Evolutionary conservation across 2,797 vertebrate species (phyloP), one percentile per base, ranked within the genome.

Genomic region (Lagocephalus sceleratus): DNA sequence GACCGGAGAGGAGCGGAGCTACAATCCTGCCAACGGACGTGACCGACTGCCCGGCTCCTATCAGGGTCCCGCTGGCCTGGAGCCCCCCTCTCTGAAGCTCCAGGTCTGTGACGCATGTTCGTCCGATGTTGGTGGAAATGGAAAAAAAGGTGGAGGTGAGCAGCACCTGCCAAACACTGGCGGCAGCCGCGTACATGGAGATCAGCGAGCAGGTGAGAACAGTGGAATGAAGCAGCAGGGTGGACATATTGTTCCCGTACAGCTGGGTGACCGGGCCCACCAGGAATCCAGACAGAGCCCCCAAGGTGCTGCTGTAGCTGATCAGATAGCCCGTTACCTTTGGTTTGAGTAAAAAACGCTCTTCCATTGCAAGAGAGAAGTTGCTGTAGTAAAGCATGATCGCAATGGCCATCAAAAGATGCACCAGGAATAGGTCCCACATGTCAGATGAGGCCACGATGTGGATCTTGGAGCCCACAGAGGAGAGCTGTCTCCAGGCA

Each of bases 381-480:
- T 99, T 99, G 57, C 95, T 98, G 9, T 98, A 91, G 79, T 97
- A 97, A 1, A 98, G 88, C 91, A 99, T 92, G 67, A 95, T 92
- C 0, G 94, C 86, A 44, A 98, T 16, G 2, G 91, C 94, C 94
- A 98, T 97, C 55, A 99, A 81, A 23, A 98, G 82, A 20, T 94
- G 94, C 57, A 97, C 91, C 10, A 95, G 81, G 70, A 98, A 94
- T 39, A 98, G 71, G 76, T 97, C 94, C 95, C 95, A 94, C 87
- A 97, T 86, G 71, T 94, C 88, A 0, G 94, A 97, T 23, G 88
- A 91, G 0, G 92, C 81, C 71, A 97, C 88, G 57, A 52, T 86
- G 68, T 80, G 87, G 67, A 95, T 92, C 68, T 84, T 92, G 51
- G 78, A 89, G 78, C 92, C 75, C 45, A 94, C 85, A 0, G 88